phyloP scores from a whole-genome alignment of 2,113 vertebrate genomes.

The mouse (Mus musculus) region DNA sequence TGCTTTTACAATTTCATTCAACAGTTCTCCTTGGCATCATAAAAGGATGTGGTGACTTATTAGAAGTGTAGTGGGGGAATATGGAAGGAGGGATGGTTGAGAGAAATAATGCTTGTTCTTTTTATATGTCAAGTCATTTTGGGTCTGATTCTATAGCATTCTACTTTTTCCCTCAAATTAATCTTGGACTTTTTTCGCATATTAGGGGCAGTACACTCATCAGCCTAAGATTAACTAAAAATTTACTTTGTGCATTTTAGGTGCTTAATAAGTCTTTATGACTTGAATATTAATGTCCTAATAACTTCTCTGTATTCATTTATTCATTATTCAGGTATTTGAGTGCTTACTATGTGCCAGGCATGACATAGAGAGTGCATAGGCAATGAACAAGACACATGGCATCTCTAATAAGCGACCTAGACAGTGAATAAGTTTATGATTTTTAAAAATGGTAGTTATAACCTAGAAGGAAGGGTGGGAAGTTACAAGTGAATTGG shows the following conservation, averaged over 20 bases:
- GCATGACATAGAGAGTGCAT: background rate
- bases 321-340: conserved; percentile 59
- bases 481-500: conserved; percentile 9
- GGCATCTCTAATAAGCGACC: background rate
- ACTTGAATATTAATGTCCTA: conserved; percentile 43
- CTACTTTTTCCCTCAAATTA: conserved; percentile 7
- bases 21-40: background rate
- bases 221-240: background rate
- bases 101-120: conserved; percentile 14
- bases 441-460: conserved; percentile 16
- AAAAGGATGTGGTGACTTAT: conserved; percentile 4
- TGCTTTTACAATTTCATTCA: conserved; percentile 12
- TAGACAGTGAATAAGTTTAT: conserved; percentile 7
- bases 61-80: background rate
- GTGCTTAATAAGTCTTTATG: conserved; percentile 60
- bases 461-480: background rate
- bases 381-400: conserved; percentile 7
- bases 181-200: conserved; percentile 49
- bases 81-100: background rate
- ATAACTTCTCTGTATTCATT: conserved; percentile 54
- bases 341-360: conserved; percentile 55
- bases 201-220: background rate
- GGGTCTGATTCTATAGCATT: background rate
- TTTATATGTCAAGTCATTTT: background rate
- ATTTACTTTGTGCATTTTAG: background rate